A percentile compares a stretch with the other conserved stretches of the same genome.
Evolutionary conservation across 53 echinoderm and acorn worm species (phyloP).

Genomic region (Holothuria leucospilota): DNA sequence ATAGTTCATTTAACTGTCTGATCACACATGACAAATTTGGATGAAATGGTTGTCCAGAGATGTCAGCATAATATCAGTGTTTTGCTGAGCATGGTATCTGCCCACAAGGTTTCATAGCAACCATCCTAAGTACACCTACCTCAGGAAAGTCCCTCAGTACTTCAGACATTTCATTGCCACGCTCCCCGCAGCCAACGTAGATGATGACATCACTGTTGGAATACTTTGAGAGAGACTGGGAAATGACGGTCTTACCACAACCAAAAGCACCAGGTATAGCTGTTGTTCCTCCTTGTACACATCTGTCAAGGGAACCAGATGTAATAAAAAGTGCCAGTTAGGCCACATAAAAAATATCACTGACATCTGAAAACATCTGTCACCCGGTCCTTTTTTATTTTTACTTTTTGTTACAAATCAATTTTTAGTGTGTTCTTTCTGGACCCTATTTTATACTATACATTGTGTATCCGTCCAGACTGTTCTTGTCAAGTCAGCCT

Average conservation of each 20-base stretch:
- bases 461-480: too few relatives aligned
- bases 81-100: background rate
- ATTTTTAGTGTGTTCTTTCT: too few relatives aligned
- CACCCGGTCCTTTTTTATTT: too few relatives aligned
- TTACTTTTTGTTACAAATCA: too few relatives aligned
- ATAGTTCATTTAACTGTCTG: too few relatives aligned
- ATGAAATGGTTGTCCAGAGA: background rate
- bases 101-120: background rate
- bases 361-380: too few relatives aligned
- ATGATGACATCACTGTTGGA: slow-evolving; percentile 99
- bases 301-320: slow-evolving; percentile 47
- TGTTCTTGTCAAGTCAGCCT: too few relatives aligned
- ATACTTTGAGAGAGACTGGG: slow-evolving; percentile 98
- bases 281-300: slow-evolving; percentile 98
- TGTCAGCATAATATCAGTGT: background rate
- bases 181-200: slow-evolving; percentile 97
- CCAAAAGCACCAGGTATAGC: slow-evolving; percentile 99
- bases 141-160: slow-evolving; percentile 98
- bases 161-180: slow-evolving; percentile 99
- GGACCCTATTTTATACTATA: too few relatives aligned
- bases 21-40: too few relatives aligned
- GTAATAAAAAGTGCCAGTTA: too few relatives aligned
- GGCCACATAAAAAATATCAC: too few relatives aligned
- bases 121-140: slow-evolving; percentile 43
- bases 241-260: slow-evolving; percentile 98